Conservation (phyloP, 1,140 invertebrate genomes). For the Zaprionus inermis region DNA sequence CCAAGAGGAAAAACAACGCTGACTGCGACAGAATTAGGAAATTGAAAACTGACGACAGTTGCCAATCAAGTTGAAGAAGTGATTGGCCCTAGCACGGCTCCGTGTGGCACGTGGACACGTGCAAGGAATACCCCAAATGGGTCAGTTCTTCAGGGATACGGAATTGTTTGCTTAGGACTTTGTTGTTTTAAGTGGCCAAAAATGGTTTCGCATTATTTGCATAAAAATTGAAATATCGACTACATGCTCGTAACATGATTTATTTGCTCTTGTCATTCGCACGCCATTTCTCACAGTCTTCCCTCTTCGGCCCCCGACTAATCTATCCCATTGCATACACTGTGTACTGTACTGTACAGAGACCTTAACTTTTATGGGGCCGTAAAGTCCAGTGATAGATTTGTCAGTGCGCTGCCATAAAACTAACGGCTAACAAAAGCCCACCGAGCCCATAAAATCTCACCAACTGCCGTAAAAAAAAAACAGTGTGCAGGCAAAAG, state of each 20-base stretch:
- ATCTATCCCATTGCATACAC: not conserved
- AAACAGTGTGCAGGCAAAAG: constrained; percentile 6
- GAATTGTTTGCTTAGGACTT: constrained; percentile 70
- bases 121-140: constrained; percentile 28
- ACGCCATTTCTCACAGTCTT: constrained; percentile 7
- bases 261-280: constrained; percentile 45
- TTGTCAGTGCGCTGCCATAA: constrained; percentile 63
- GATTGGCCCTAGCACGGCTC: constrained; percentile 5
- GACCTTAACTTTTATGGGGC: constrained; percentile 61
- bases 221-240: constrained; percentile 72
- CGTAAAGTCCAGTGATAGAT: constrained; percentile 70
- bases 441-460: constrained; percentile 58
- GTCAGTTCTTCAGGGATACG: constrained; percentile 17
- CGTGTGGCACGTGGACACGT: constrained; percentile 30
- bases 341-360: constrained; percentile 10
- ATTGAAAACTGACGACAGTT: constrained; percentile 37
- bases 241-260: constrained; percentile 55
- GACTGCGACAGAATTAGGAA: constrained; percentile 36
- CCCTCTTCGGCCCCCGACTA: not conserved
- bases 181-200: constrained; percentile 72
- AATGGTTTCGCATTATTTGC: constrained; percentile 73
- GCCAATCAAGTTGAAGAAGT: not conserved
- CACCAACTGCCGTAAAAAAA: constrained; percentile 53
- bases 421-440: constrained; percentile 46
- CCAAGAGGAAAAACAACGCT: constrained; percentile 13